phyloP scores from a whole-genome alignment of 1,140 invertebrate genomes.

The Bilobella aurantiaca region DNA sequence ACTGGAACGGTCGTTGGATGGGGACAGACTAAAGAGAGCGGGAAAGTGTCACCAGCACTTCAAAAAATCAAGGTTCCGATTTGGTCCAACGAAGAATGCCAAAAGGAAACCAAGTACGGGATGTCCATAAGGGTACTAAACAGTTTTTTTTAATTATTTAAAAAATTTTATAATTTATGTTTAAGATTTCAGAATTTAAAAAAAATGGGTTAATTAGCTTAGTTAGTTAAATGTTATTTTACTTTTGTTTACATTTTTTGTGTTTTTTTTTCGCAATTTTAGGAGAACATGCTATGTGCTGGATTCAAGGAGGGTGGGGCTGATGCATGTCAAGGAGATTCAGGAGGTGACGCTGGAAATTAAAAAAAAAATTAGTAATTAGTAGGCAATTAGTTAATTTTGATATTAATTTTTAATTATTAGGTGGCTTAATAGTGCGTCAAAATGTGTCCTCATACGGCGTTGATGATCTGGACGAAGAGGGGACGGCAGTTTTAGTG shows the following conservation, averaged over 20 bases:
- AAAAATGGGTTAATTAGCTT: no score
- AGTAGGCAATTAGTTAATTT: neutral
- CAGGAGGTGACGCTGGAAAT: conserved; percentile 6
- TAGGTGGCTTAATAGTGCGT: conserved; percentile 1
- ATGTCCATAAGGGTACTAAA: neutral
- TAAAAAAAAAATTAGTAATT: neutral
- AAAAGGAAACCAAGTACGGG: conserved; percentile 3
- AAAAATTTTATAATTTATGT: no score
- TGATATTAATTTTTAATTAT: neutral
- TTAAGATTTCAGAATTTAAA: no score
- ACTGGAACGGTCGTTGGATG: conserved; percentile 6
- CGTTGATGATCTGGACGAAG: neutral
- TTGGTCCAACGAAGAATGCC: conserved; percentile 15
- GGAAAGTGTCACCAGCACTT: conserved; percentile 13
- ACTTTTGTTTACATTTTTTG: neutral
- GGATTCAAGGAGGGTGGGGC: conserved; percentile 1
- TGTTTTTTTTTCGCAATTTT: no score
- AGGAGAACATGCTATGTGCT: conserved; percentile 9
- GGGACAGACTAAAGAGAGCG: conserved; percentile 7
- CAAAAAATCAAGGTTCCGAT: conserved; percentile 19
- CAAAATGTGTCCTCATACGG: neutral
- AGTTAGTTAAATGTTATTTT: neutral
- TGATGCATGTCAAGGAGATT: conserved; percentile 7
- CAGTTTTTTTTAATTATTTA: neutral
- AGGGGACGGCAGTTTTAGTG: neutral